These are phyloP conservation scores for Oscheius sp. DNA, from an alignment of 2,888 invertebrate genomes.

Conservation along the genomic window DNA sequence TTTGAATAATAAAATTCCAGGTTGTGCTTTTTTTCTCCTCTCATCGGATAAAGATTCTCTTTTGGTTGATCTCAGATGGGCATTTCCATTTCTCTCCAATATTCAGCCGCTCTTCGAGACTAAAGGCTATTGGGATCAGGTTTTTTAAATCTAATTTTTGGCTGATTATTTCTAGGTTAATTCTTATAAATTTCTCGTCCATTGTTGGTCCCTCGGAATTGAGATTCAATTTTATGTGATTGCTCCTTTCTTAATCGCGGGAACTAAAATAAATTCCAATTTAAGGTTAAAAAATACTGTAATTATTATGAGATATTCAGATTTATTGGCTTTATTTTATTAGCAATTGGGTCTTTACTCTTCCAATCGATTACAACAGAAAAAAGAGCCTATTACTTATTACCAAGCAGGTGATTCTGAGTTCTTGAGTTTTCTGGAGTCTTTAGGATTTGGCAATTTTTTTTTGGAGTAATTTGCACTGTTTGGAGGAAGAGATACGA, in stretches of 20 bases:
- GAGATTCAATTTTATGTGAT: constrained; percentile 17
- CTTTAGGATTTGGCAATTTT: neutral
- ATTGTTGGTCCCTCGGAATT: constrained; percentile 17
- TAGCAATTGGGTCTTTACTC: no score
- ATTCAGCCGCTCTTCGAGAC: neutral
- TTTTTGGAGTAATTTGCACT: neutral
- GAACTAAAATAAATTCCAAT: no score
- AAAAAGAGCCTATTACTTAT: neutral
- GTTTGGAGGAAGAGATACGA: neutral
- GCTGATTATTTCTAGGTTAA: neutral
- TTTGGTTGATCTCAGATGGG: neutral
- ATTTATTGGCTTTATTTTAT: no score
- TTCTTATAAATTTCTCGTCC: neutral
- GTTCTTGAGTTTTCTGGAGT: neutral
- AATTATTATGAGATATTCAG: no score
- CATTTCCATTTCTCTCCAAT: neutral
- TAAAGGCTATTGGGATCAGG: constrained; percentile 23
- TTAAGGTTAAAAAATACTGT: no score
- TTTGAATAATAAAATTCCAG: neutral
- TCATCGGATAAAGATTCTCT: neutral
- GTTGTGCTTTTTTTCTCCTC: neutral
- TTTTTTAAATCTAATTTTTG: neutral
- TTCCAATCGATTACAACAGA: neutral
- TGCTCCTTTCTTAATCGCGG: constrained; percentile 6
- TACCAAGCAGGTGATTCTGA: neutral